Conservation (phyloP, 2,888 invertebrate species). For the Netelia inedita region DNA sequence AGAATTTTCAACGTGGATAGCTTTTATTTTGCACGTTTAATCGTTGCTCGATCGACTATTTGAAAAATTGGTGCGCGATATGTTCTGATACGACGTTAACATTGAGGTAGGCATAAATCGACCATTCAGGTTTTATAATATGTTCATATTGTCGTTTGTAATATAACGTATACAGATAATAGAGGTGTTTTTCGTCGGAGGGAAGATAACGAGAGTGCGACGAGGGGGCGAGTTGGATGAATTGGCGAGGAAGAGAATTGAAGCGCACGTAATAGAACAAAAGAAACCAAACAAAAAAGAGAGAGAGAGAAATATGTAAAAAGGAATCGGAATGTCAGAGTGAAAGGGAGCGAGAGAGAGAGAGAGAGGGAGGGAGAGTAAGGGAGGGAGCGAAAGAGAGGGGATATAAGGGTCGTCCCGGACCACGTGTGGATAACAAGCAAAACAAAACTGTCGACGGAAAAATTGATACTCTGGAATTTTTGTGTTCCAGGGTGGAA, state of each 20-base stretch:
- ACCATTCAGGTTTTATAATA: constrained; percentile 16
- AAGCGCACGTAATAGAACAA: constrained; percentile 33
- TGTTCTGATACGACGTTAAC: constrained; percentile 32
- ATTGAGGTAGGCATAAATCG: constrained; percentile 62
- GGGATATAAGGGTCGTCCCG: constrained; percentile 63
- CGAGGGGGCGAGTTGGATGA: constrained; percentile 60
- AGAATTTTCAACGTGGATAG: not conserved
- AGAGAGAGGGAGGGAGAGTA: constrained; percentile 50
- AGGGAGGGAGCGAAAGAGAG: constrained; percentile 55
- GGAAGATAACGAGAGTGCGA: constrained; percentile 54
- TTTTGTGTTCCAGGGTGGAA: constrained; percentile 85
- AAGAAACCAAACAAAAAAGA: constrained; percentile 28
- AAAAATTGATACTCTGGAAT: constrained; percentile 82
- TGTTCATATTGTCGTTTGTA: constrained; percentile 32
- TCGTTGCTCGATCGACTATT: not conserved
- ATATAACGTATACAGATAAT: constrained; percentile 37
- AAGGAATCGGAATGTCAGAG: constrained; percentile 63
- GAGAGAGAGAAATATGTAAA: constrained; percentile 22
- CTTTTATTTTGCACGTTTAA: constrained; percentile 2
- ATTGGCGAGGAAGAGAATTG: constrained; percentile 44
- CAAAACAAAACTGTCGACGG: constrained; percentile 61
- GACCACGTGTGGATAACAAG: constrained; percentile 67
- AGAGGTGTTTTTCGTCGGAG: constrained; percentile 50
- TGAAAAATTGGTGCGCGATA: constrained; percentile 39
- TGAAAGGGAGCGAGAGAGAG: constrained; percentile 61